These are phyloP conservation scores for Suncus etruscus DNA, from an alignment of 2,113 vertebrate genomes.

Conservation along the genomic window DNA sequence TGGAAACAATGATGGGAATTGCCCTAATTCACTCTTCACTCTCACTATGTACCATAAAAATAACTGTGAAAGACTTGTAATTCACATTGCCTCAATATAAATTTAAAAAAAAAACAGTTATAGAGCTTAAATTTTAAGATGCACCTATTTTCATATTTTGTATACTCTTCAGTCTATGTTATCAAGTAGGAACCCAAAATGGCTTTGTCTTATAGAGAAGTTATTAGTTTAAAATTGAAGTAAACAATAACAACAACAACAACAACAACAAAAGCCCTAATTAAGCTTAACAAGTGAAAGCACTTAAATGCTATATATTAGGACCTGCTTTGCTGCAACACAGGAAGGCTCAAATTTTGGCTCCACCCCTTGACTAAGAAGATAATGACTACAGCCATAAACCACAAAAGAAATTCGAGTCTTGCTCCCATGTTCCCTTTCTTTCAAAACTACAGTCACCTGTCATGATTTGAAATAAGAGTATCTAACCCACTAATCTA, in stretches of 20 bases:
- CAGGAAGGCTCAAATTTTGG: constrained; percentile 46
- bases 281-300: background rate
- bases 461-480: constrained; percentile 46
- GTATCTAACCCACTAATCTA: constrained; percentile 39
- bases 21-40: too few relatives aligned
- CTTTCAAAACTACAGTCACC: constrained; percentile 58
- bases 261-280: background rate
- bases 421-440: constrained; percentile 9
- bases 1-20: background rate
- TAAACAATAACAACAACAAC: too few relatives aligned
- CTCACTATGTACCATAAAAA: too few relatives aligned
- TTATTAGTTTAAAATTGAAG: background rate
- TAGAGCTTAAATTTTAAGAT: background rate
- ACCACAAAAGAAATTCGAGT: constrained; percentile 59
- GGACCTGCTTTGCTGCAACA: background rate
- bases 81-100: too few relatives aligned
- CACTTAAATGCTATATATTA: background rate
- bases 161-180: background rate
- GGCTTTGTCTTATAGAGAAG: background rate
- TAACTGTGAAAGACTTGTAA: too few relatives aligned
- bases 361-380: constrained; percentile 2
- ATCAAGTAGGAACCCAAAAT: background rate
- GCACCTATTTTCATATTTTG: background rate
- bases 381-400: constrained; percentile 18
- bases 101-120: background rate